Percentiles rank a stretch among this genome's conserved stretches.
Conservation (phyloP, 1,140 invertebrate genomes). For the Drosophila ananassae region DNA sequence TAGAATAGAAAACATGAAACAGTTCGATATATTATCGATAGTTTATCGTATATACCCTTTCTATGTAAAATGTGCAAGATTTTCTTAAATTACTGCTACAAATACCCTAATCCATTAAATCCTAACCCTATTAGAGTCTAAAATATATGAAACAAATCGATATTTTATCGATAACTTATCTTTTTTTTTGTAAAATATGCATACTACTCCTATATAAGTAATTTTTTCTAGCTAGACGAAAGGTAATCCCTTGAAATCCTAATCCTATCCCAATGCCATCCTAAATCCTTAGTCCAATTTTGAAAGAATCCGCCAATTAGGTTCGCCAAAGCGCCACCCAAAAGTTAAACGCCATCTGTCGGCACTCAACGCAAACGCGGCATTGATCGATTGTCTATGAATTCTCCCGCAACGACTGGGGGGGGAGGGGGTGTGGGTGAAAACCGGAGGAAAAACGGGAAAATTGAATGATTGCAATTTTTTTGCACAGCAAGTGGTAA, state of each 20-base stretch:
- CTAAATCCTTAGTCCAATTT: too few relatives aligned
- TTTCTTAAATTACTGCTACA: too few relatives aligned
- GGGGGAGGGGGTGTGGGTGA: too few relatives aligned
- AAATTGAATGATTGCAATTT: constrained; percentile 5
- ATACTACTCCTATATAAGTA: too few relatives aligned
- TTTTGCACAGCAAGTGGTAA: constrained; percentile 7
- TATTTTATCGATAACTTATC: neutral
- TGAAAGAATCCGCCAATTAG: neutral
- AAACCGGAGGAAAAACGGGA: neutral
- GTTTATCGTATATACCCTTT: neutral
- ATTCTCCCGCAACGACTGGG: neutral
- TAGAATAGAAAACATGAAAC: too few relatives aligned
- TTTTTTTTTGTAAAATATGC: neutral
- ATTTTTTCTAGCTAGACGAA: too few relatives aligned
- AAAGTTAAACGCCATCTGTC: neutral
- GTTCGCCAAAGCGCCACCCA: neutral
- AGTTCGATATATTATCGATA: neutral
- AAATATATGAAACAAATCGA: neutral
- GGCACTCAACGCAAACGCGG: neutral
- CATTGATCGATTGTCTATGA: neutral
- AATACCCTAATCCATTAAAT: too few relatives aligned
- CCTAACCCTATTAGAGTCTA: too few relatives aligned
- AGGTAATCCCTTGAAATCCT: too few relatives aligned
- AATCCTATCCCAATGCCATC: too few relatives aligned
- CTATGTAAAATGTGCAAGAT: neutral